Evolutionary conservation across 1,140 invertebrate species (phyloP).

Genomic region (Drosophila oshimai): DNA sequence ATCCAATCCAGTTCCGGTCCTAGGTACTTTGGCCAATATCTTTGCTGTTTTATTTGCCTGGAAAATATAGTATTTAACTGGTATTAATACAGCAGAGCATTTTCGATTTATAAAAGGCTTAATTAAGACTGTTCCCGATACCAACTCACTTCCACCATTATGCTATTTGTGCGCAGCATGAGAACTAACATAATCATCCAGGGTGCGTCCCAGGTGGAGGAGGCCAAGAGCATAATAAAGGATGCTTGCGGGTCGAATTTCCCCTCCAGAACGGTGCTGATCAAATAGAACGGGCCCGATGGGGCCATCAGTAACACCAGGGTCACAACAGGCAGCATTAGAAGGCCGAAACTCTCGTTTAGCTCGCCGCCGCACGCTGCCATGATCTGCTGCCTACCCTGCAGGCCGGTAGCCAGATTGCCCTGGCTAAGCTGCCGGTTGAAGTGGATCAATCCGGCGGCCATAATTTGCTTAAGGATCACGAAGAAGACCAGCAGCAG

Average conservation of each 20-base stretch:
- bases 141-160: constrained; percentile 55
- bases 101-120: no score
- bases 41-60: constrained; percentile 76
- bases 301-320: constrained; percentile 49
- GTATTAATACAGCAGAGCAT: no score
- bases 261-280: constrained; percentile 56
- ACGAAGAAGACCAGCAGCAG: constrained; percentile 61
- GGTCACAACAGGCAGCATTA: constrained; percentile 54
- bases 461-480: constrained; percentile 55
- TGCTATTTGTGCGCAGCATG: constrained; percentile 45
- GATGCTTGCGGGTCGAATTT: background rate
- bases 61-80: background rate
- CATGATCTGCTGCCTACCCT: constrained; percentile 26
- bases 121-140: background rate
- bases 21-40: constrained; percentile 66
- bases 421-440: constrained; percentile 18
- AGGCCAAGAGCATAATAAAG: background rate
- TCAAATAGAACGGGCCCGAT: constrained; percentile 42
- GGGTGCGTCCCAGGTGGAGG: constrained; percentile 38
- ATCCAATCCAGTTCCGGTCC: constrained; percentile 62
- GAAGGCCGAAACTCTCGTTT: constrained; percentile 42
- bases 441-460: constrained; percentile 19
- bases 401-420: background rate
- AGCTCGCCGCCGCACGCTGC: constrained; percentile 23
- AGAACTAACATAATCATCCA: constrained; percentile 54